A percentile compares a stretch with the other conserved stretches of the same genome.
These are phyloP conservation scores for Pogonomyrmex barbatus DNA, from an alignment of 1,140 invertebrate genomes.

Conservation along the genomic window DNA sequence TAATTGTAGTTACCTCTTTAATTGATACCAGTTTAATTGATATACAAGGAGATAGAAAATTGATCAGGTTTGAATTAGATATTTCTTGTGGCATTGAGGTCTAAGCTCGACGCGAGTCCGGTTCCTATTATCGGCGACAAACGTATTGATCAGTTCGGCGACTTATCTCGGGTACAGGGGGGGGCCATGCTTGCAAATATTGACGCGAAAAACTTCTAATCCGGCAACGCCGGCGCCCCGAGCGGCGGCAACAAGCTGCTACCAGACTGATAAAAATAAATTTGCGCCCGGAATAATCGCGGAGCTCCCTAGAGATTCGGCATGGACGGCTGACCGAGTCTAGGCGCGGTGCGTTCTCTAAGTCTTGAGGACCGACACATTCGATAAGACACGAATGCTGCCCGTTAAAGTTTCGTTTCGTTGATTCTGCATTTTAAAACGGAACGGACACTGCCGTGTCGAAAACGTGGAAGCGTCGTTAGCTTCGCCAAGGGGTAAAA, in stretches of 20 bases:
- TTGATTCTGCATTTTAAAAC: neutral
- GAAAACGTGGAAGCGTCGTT: neutral
- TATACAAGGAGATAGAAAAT: slow-evolving; percentile 19
- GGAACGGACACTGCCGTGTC: neutral
- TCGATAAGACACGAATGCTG: slow-evolving; percentile 10
- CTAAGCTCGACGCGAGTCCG: neutral
- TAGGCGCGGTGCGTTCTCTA: slow-evolving; percentile 60
- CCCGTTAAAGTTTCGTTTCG: neutral
- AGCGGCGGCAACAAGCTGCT: slow-evolving; percentile 70
- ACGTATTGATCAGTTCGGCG: slow-evolving; percentile 43
- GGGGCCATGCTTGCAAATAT: slow-evolving; percentile 49
- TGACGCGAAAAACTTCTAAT: slow-evolving; percentile 72
- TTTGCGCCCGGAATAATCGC: slow-evolving; percentile 77
- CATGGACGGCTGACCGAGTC: slow-evolving; percentile 66
- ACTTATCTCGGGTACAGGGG: slow-evolving; percentile 1
- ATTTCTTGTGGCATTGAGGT: neutral
- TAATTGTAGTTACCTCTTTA: neutral
- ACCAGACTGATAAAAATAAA: slow-evolving; percentile 75
- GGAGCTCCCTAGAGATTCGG: slow-evolving; percentile 75
- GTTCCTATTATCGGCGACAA: neutral
- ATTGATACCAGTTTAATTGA: neutral
- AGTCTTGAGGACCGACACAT: slow-evolving; percentile 4
- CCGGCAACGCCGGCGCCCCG: slow-evolving; percentile 71
- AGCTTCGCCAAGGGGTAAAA: neutral
- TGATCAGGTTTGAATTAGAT: neutral